phyloP scores from a whole-genome alignment of 2,113 vertebrate species.

The Tretioscincus oriximinensis region DNA sequence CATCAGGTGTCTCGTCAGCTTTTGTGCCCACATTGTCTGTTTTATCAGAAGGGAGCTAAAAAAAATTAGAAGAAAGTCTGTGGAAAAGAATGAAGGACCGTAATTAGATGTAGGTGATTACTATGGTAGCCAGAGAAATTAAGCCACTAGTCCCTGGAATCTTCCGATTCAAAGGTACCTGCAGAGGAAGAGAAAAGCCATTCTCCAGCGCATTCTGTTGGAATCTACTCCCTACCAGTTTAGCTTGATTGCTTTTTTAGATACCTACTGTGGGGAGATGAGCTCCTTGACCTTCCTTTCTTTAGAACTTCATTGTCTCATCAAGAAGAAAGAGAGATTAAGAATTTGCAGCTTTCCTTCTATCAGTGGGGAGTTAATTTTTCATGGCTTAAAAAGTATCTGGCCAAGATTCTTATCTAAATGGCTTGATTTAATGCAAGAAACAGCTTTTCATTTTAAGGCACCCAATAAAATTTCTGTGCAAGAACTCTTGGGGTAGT shows the following conservation, averaged over 20 bases:
- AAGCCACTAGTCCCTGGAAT: slow-evolving; percentile 89
- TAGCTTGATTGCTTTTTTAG: slow-evolving; percentile 91
- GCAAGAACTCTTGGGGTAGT: slow-evolving; percentile 59
- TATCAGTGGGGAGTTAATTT: slow-evolving; percentile 84
- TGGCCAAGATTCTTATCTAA: slow-evolving; percentile 78
- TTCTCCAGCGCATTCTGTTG: slow-evolving; percentile 78
- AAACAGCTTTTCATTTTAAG: slow-evolving; percentile 58
- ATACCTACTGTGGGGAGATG: slow-evolving; percentile 83
- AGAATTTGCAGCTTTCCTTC: slow-evolving; percentile 90
- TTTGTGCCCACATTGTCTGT: slow-evolving; percentile 77
- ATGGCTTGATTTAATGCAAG: slow-evolving; percentile 73
- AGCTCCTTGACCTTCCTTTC: slow-evolving; percentile 84
- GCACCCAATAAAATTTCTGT: slow-evolving; percentile 51
- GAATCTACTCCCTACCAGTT: slow-evolving; percentile 86
- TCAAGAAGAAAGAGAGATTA: slow-evolving; percentile 79
- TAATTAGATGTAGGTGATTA: slow-evolving; percentile 88
- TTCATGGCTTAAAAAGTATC: slow-evolving; percentile 80
- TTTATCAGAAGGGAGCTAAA: slow-evolving; percentile 67
- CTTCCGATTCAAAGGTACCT: slow-evolving; percentile 81
- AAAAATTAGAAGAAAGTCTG: slow-evolving; percentile 80
- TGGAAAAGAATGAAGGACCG: slow-evolving; percentile 78
- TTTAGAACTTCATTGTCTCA: slow-evolving; percentile 81
- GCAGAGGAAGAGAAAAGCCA: slow-evolving; percentile 82
- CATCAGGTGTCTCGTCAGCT: slow-evolving; percentile 77
- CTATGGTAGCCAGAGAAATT: slow-evolving; percentile 93